Conservation (phyloP, 1,140 invertebrate genomes). For the Spodoptera frugiperda region DNA sequence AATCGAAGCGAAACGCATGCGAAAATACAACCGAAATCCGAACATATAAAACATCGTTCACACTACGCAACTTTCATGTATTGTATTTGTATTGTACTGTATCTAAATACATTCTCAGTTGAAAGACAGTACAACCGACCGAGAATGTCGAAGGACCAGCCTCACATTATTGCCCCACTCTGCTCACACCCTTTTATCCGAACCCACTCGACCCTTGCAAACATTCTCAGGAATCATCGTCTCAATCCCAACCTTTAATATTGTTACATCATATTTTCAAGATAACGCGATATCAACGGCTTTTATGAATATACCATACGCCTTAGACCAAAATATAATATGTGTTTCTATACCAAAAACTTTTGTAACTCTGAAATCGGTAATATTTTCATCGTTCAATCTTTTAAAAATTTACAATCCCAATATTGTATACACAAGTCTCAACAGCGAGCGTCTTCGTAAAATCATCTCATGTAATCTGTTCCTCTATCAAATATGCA, state of each 20-base stretch:
- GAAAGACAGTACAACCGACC: constrained; percentile 23
- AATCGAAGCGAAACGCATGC: too few species aligned
- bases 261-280: constrained; percentile 64
- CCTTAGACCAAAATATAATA: constrained; percentile 20
- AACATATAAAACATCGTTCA: constrained; percentile 10
- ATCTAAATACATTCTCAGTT: constrained; percentile 41
- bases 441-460: neutral
- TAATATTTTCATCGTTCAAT: neutral
- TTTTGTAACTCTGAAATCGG: neutral
- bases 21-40: neutral
- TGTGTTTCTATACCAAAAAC: neutral
- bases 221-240: constrained; percentile 69
- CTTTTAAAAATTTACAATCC: neutral
- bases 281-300: constrained; percentile 54
- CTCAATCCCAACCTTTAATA: constrained; percentile 67
- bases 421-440: constrained; percentile 16
- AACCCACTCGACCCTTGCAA: constrained; percentile 67
- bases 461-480: constrained; percentile 12
- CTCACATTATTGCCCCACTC: constrained; percentile 63
- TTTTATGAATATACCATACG: constrained; percentile 47
- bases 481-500: constrained; percentile 43
- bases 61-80: constrained; percentile 2
- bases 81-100: neutral
- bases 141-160: constrained; percentile 1
- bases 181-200: constrained; percentile 74